Evolutionary conservation across 1,140 invertebrate species (phyloP), one percentile per base, ranked within the genome.

Genomic region (Zaprionus africanus): DNA sequence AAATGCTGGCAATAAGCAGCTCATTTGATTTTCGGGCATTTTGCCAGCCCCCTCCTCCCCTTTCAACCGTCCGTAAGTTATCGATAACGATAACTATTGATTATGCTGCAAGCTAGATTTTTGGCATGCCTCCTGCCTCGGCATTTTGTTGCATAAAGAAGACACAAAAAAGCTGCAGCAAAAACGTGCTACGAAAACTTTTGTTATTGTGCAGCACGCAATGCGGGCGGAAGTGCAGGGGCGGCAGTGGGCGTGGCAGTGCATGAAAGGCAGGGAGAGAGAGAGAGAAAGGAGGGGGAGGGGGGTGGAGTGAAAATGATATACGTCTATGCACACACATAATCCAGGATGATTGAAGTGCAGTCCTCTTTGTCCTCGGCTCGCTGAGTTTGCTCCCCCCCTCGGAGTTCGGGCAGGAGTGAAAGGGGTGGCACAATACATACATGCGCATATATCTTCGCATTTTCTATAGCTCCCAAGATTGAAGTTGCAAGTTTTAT

Each of bases 321-420:
- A 67, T 41, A 69, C 56, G 51, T 22, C 22, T 19, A 31, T 34
- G 49, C 49, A 46, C 53, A 31, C 54, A 68, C 28, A 51, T 57
- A 74, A 68, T 69, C 65, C 51, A 12, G 13, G 17, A 69, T 69
- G 71, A 74, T 74, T 74, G 71, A 69, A 74, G 58, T 69, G 38
- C 49, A 61, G 71, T 54, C 15, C n/a, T 41, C 62, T 49, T 22
- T 17, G 38, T 64, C 15, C 41, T 60, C 49, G 36, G 24, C 63
- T 66, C 65, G 24, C 53, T 36, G 26, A 56, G 53, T 28, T 24
- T 53, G 51, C 9, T 22, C 26, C 26, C 9, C 7, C 31, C 0
- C 31, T 34, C 31, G 31, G 31, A 34, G 31, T 34, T 9, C 7
- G 28, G 28, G 7, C 7, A 28, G 28, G 7, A 28, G 28, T 31